Evolutionary conservation across 2,888 invertebrate species (phyloP), one percentile per base, ranked within the genome.

Genomic region (Agrotis ipsilon): DNA sequence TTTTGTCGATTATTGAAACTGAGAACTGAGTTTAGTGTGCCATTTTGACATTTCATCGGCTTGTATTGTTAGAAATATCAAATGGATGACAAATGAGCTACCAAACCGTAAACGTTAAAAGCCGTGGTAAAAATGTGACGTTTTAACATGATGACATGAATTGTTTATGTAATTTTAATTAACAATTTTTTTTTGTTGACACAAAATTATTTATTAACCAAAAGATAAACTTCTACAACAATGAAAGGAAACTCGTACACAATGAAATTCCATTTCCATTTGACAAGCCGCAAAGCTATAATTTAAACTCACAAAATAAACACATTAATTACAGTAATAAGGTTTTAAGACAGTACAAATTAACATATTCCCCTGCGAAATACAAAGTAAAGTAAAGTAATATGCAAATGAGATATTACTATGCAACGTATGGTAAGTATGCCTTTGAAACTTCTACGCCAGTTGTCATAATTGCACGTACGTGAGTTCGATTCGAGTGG

Each of bases 401-500:
- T 66, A 80, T 74, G 72, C 76, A 72, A 75, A 79, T 79, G 27
- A 48, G 63, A 52, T 68, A 70, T 72, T 71, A 62, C 77, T 69
- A 76, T 72, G 78, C 72, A 75, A 72, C 76, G 74, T 83, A 78
- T 76, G 83, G 68, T 67, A 83, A 85, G 77, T 82, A 67, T 78
- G 75, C 58, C 67, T 77, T 79, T 80, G 75, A 66, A 83, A 86
- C 74, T 86, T 85, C 71, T 75, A 73, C 74, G 46, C 75, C 86
- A 85, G 88, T 85, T 87, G 87, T 91, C 89, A 92, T 92, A 89
- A 90, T 87, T 89, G 86, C 88, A 78, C 74, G 88, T 87, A 92
- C 92, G 91, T 91, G 93, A 55, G 88, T 89, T 87, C 87, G 86
- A 91, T 91, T 87, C 86, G 80, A 87, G 87, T 83, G 83, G 85